Base-by-base conservation (phyloP, 2,797 vertebrate species). In the Eupleurogrammus muticus region DNA sequence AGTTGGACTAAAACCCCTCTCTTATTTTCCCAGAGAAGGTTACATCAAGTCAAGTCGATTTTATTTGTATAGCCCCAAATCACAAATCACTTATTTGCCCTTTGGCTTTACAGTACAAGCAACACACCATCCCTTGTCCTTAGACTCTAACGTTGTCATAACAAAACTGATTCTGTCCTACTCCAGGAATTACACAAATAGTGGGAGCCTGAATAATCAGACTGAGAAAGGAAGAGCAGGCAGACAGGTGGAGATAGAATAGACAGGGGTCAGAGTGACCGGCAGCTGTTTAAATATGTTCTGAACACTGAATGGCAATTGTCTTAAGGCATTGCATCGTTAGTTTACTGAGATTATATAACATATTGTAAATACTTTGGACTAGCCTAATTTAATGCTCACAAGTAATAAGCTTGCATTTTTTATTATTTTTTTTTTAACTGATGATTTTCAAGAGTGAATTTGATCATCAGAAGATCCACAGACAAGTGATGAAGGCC, bases 201-300 rank as follows among this genome's bases (percentile, higher is more conserved):
- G 64, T 23, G 53, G 13, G 72, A 56, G 34, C 9, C 24, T 59
- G 44, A 62, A 75, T 46, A 73, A 34, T 68, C 52, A 62, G 63
- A 49, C 57, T 38, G 49, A 64, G 49, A 67, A 28, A 38, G 7
- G 53, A 61, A 40, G 21, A 55, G 63, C 66, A 77, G 70, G 70
- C 68, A 71, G 75, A 81, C 42, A 59, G 49, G 63, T 2, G 47
- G 40, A 78, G 53, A 68, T 74, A 61, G 59, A 77, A 81, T 35
- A 73, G 70, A 78, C 60, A 28, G 79, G 51, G 84, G 84, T 86
- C 83, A 83, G 73, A 49, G 61, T 74, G 81, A 70, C 59, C 4
- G 6, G 78, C 89, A 90, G 89, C 88, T 91, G 90, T 91, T 92
- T 70, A 71, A n/a, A n/a, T n/a, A n/a, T n/a, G n/a, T n/a, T n/a